Conservation (phyloP, 2,797 vertebrate species). For the Premnoplex brunnescens region DNA sequence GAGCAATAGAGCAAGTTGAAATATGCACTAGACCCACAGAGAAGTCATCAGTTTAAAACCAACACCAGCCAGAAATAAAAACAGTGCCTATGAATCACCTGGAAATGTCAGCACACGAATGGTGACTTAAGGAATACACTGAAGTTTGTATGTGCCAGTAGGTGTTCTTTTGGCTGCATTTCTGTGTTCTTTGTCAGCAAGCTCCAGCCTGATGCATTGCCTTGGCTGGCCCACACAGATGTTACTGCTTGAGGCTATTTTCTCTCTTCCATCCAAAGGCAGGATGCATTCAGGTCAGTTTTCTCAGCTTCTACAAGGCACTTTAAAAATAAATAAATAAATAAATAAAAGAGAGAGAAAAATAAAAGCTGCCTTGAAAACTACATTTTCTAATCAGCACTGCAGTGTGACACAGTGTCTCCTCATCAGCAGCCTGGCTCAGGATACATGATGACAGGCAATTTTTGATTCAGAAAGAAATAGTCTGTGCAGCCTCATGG, state of each 20-base stretch:
- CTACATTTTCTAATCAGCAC: constrained; percentile 40
- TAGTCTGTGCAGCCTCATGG: constrained; percentile 26
- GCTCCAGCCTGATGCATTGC: constrained; percentile 37
- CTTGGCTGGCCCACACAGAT: constrained; percentile 51
- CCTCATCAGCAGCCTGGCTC: constrained; percentile 20
- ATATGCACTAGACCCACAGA: background rate
- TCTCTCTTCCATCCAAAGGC: background rate
- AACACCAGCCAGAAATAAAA: background rate
- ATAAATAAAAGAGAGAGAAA: background rate
- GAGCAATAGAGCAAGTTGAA: background rate
- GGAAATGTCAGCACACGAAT: background rate
- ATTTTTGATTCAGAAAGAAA: constrained; percentile 60
- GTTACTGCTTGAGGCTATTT: constrained; percentile 22
- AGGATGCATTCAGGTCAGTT: constrained; percentile 2
- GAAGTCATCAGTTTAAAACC: background rate
- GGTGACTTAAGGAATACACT: background rate
- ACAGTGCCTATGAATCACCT: background rate
- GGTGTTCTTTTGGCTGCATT: constrained; percentile 13
- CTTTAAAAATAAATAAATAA: background rate
- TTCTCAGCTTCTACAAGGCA: background rate
- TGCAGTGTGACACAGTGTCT: background rate
- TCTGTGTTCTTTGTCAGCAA: constrained; percentile 26
- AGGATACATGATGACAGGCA: constrained; percentile 52
- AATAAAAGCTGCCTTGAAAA: background rate
- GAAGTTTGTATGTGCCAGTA: background rate